Evolutionary conservation across 1,140 invertebrate genomes (phyloP), one percentile per base, ranked within the genome.

Genomic region (Drosophila nannoptera): DNA sequence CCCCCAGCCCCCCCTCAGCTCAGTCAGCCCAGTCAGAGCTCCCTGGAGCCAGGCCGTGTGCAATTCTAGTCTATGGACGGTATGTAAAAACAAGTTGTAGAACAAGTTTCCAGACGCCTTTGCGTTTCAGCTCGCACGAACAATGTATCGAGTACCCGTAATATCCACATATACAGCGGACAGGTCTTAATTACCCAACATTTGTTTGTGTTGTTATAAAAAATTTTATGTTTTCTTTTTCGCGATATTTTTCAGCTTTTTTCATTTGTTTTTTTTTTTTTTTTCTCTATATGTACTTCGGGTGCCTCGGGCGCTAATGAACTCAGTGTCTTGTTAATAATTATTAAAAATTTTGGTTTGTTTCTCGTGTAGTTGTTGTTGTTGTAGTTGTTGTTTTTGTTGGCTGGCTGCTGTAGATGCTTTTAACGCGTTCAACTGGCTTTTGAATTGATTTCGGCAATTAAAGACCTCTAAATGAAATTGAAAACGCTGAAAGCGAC

Each of bases 391-490:
- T 69, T 69, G n/a, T 11, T 46, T 40, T 16, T 59, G 48, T 8
- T 64, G 65, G 48, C 22, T 56, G 63, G 77, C 59, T 77, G 78
- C 67, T 78, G 71, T 75, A 50, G 78, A 71, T 78, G 78, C 73
- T 84, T 83, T 83, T 83, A 78, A 84, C 78, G 80, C 78, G 78
- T 78, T 83, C 80, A 73, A 76, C 80, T 78, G 72, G 80, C 80
- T 73, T 84, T 83, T 83, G 80, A 83, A 84, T 83, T 83, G 80
- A 83, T 83, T 83, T 83, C 76, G 80, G 80, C 80, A 83, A 83
- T 83, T 83, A 83, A 83, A 83, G 67, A 58, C 77, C 69, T 58
- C 82, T 78, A 84, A 78, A 84, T 80, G 80, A 78, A 84, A 84
- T 84, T 80, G 80, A 84, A 84, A 80, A 84, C 81, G 71, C 65